Base-by-base conservation (phyloP, 1,140 invertebrate genomes). In the Trichoplusia ni region DNA sequence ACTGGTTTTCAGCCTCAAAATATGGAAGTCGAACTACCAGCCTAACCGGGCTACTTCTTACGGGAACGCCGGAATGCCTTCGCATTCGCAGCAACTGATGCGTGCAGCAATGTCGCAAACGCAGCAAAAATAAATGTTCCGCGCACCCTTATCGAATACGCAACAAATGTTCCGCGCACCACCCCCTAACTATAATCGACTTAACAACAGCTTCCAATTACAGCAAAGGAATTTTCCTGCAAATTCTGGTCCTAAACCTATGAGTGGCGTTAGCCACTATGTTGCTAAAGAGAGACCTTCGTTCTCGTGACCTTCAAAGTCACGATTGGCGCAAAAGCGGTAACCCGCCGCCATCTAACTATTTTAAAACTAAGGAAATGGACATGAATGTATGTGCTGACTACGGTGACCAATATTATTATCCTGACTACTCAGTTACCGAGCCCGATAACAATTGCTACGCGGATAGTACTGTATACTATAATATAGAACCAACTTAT, bases 281-380 rank as follows among this genome's bases (percentile, higher is more conserved):
- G 35, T 63, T 31, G 14, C 47, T 21, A 35, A 14, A 29, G 23
- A 42, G 7, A 19, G 4, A 6, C 42, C 19, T 25, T 27, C 42
- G 11, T 4, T 29, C 23, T n/a, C 5, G 27, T 27, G 33, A 58
- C 35, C 11, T 9, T 23, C 53, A 40, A 56, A 44, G 58, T 21
- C 59, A 49, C 21, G 63, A 66, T 33, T 66, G 68, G 68, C 27
- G 25, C 13, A 64, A 19, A 16, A 65, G 16, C 21, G 67, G 67
- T 14, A 75, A 71, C 44, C 66, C 66, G 13, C 72, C 72, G 21
- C 73, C 73, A 5, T 60, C 42, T 23, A 77, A 77, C 42, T 78
- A 75, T 61, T 75, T 78, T 54, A 75, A 78, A 61, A 49, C 64
- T 11, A 18, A 66, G 0, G 68, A 77, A 37, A 67, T 73, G 42